Evolutionary conservation across 2,113 vertebrate genomes (phyloP), one percentile per base, ranked within the genome.

Genomic region (Mola mola): DNA sequence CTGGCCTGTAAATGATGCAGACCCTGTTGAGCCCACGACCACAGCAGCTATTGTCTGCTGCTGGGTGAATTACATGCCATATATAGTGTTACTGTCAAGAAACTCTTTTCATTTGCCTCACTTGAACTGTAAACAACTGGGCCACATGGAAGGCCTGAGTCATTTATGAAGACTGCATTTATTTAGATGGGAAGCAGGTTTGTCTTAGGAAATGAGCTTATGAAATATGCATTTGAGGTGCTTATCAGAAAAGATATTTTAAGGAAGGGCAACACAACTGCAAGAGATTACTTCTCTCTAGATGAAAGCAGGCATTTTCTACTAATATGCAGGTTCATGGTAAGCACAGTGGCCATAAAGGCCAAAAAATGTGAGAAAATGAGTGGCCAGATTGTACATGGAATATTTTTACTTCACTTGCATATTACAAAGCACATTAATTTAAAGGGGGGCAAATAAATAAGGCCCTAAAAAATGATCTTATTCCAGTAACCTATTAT

Each of bases 1-100:
- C 64, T 81, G 77, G 84, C 78, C 77, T 74, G 66, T 82, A 78
- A 87, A 79, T 80, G 69, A 84, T 75, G 49, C 2, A 25, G 59
- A 52, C 53, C 41, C 50, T 4, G 29, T 21, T 31, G 50, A 60
- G 65, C 52, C 61, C 71, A 69, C 50, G 41, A 57, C 79, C 55
- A 44, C 69, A 43, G 43, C 60, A 44, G 51, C 66, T 55, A 22
- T 41, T 66, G 55, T 72, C 37, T 31, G 36, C 66, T 33, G 52
- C 40, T 49, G 49, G 22, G 43, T 42, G 51, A 75, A 76, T 76
- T 61, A 53, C 49, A 52, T n/a, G 53, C 48, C 71, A 72, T 44
- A 58, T 56, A 38, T 25, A 33, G 52, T 16, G 57, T 59, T 66
- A 37, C 44, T 57, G 58, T 78, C 5, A 53, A 64, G 76, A 10